phyloP scores from a whole-genome alignment of 1,140 invertebrate species.

The Rhagoletis pomonella region DNA sequence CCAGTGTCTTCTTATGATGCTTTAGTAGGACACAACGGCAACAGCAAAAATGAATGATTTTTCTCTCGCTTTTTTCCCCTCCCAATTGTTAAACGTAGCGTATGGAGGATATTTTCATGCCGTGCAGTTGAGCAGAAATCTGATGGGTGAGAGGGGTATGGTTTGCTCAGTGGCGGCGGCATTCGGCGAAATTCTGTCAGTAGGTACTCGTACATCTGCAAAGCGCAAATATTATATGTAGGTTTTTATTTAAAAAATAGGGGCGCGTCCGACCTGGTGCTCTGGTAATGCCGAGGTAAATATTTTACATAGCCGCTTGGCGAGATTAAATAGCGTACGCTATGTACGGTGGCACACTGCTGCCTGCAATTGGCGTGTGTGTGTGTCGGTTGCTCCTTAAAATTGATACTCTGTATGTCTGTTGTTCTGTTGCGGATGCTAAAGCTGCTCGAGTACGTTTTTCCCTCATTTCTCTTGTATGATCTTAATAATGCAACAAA shows the following conservation, averaged over 20 bases:
- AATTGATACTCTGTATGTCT: neutral
- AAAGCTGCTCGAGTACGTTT: neutral
- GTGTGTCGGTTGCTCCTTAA: neutral
- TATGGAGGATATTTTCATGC: neutral
- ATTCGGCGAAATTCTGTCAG: conserved; percentile 2
- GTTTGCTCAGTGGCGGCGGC: no score
- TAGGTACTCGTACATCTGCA: neutral
- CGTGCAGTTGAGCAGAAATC: neutral
- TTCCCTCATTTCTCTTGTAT: neutral
- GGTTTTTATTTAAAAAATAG: neutral
- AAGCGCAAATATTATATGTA: neutral
- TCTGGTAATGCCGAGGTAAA: neutral
- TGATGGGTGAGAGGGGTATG: no score
- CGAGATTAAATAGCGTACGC: neutral
- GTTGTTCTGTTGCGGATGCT: neutral
- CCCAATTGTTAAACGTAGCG: neutral
- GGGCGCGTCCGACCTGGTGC: neutral
- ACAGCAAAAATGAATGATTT: neutral
- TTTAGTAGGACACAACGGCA: conserved; percentile 2
- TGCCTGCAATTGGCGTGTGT: neutral
- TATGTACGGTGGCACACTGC: no score
- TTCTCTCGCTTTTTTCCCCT: neutral
- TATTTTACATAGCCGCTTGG: neutral
- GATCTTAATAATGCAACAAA: conserved; percentile 43
- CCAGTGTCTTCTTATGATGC: neutral